Evolutionary conservation across 1,140 invertebrate genomes (phyloP), one percentile per base, ranked within the genome.

Genomic region (Zaprionus ornatus): DNA sequence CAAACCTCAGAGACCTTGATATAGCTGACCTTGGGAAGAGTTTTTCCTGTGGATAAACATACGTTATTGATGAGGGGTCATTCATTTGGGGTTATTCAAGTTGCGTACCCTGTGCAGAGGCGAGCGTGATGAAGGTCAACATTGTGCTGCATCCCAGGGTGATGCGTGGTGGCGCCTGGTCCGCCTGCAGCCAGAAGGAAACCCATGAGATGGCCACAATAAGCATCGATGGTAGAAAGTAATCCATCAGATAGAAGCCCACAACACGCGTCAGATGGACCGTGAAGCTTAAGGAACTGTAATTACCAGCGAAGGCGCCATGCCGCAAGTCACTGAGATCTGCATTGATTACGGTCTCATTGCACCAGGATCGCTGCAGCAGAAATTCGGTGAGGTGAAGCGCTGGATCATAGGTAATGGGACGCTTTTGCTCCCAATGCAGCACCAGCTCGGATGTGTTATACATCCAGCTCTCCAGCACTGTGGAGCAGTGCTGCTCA

Each of bases 1-100:
- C 97, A 97, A 55, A 97, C 96, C 92, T 98, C 97, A 67, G 97
- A 96, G 0, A 97, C 97, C 93, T 97, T 97, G n/a, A 98, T 96
- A 76, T 98, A 98, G 15, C 97, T 97, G 1, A 97, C 97, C 91
- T 97, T 97, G 0, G 97, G 97, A 50, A 98, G 92, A 6, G 96
- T 97, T 92, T 97, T 97, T 35, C 96, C 96, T 75, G 50, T 7
- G 25, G n/a, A 10, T 1, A 13, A 60, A 48, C 10, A 37, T 27
- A 35, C 40, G 40, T 50, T 50, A 21, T 3, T 17, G 7, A 17
- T 10, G 29, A 32, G 29, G 45, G 10, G 35, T n/a, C 13, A 13
- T 48, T 10, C 3, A 6, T 5, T 17, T 9, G 45, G 17, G 19
- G 9, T 13, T 7, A 54, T 27, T 1, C 9, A 19, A 17, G 7